Evolutionary conservation across 2,113 vertebrate species (phyloP).

Genomic region (Zapus hudsonius): DNA sequence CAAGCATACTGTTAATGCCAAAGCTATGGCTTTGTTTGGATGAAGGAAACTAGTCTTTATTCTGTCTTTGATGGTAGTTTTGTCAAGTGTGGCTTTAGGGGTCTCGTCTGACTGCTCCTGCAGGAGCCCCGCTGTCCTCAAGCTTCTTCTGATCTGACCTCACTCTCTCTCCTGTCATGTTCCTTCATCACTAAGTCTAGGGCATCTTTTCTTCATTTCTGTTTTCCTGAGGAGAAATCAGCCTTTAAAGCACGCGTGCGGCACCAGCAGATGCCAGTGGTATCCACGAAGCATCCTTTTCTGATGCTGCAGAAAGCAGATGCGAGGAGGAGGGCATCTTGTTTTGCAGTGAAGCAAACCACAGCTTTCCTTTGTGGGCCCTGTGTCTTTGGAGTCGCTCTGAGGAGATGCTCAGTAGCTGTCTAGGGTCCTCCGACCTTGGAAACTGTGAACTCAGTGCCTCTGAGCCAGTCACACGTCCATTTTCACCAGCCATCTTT

Average conservation of each 20-base stretch:
- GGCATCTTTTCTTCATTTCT: not conserved
- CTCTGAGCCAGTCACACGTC: constrained; percentile 33
- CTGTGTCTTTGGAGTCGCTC: not conserved
- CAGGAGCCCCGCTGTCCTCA: too few species aligned
- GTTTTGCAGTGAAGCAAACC: not conserved
- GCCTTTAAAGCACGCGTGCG: not conserved
- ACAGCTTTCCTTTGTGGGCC: not conserved
- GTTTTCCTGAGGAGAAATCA: not conserved
- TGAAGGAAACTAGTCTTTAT: not conserved
- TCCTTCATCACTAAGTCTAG: not conserved
- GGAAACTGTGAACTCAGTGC: constrained; percentile 52
- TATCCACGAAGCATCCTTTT: not conserved
- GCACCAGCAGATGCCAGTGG: not conserved
- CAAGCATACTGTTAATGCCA: not conserved
- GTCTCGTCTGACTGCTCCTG: not conserved
- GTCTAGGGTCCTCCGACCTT: constrained; percentile 49
- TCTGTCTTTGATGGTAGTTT: not conserved
- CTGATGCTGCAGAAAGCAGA: not conserved
- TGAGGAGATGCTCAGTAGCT: not conserved
- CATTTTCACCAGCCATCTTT: constrained; percentile 42
- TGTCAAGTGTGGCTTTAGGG: not conserved
- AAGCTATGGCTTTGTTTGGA: constrained; percentile 41
- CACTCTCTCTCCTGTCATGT: too few species aligned
- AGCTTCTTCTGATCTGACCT: too few species aligned
- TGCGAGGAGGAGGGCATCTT: not conserved